Base-by-base conservation (phyloP, 2,113 vertebrate species). In the Argyrosomus japonicus region DNA sequence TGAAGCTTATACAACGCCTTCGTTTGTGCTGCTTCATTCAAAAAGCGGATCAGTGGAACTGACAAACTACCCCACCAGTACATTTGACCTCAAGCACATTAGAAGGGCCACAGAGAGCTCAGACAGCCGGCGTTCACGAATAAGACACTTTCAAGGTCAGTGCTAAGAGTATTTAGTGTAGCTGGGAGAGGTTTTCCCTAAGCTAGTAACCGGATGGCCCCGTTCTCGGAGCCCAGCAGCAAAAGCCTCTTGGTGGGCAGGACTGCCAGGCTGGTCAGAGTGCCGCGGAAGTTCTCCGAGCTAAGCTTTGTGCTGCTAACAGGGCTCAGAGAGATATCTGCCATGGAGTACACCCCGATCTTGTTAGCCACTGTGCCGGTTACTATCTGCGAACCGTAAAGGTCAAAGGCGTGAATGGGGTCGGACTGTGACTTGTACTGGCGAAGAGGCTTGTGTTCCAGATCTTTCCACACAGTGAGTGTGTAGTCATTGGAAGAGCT, bases 231-330 rank as follows among this genome's bases (percentile, higher is more conserved):
- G 84, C 98, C 98, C 91, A 99, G 95, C 69, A 99, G 95, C 70
- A 99, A 94, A 2, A 99, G 97, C 89, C 98, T 96, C 92, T 99
- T 99, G 0, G 96, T 98, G 83, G 98, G 97, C 75, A 99, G 95
- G 82, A 99, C 96, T 0, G 97, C 97, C 87, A 99, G 93, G 93
- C 97, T 98, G 88, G 98, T 99, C 86, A 99, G 87, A 0, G 97
- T 99, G 25, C 98, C 98, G 3, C 97, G 96, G 91, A 99, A 99
- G 93, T 99, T 99, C 94, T 99, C 98, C 0, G 97, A 97, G 93
- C 97, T 99, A 83, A 99, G 96, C 89, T 98, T 99, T 77, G 97
- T 99, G 5, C 95, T 95, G 88, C 97, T 97, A 63, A 88, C 79
- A 0, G 97, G 96, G 85, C 96, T 96, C 23, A 95, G 89, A 3